Evolutionary conservation across 53 echinoderm and acorn worm species (phyloP).

Genomic region (Holothuria scabra): DNA sequence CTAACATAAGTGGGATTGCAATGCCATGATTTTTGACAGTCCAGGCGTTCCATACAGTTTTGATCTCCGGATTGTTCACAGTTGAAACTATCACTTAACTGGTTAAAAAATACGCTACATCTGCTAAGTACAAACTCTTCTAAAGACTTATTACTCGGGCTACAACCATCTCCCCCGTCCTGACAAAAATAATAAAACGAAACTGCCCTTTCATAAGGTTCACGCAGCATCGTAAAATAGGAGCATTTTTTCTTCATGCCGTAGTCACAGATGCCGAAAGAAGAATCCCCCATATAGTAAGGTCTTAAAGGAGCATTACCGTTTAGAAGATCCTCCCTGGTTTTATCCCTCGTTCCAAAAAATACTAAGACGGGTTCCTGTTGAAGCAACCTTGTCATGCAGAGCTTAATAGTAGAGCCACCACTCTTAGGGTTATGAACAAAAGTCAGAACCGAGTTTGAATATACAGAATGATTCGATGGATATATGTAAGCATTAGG

Average conservation of each 20-base stretch:
- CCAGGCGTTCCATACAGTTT: neutral
- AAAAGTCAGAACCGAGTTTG: slow-evolving; percentile 25
- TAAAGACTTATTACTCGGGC: slow-evolving; percentile 35
- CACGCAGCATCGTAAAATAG: slow-evolving; percentile 61
- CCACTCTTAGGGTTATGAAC: slow-evolving; percentile 50
- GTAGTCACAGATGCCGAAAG: slow-evolving; percentile 56
- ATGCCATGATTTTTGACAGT: neutral
- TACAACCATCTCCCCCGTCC: slow-evolving; percentile 19
- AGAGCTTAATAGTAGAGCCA: slow-evolving; percentile 48
- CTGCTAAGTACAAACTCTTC: slow-evolving; percentile 47
- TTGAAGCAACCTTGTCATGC: slow-evolving; percentile 10
- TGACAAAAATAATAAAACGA: slow-evolving; percentile 56
- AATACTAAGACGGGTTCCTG: slow-evolving; percentile 3
- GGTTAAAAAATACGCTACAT: slow-evolving; percentile 51
- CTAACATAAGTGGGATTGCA: slow-evolving; percentile 30
- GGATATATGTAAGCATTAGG: slow-evolving; percentile 20
- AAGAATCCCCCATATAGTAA: slow-evolving; percentile 49
- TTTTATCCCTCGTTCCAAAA: neutral
- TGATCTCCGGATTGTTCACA: neutral
- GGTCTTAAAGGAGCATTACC: neutral
- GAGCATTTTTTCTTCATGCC: slow-evolving; percentile 34
- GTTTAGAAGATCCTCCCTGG: slow-evolving; percentile 23
- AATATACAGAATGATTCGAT: neutral
- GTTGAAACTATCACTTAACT: slow-evolving; percentile 24
- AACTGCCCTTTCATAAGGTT: slow-evolving; percentile 50